Evolutionary conservation across 2,888 invertebrate species (phyloP), one percentile per base, ranked within the genome.

Genomic region (Tachina lurida): DNA sequence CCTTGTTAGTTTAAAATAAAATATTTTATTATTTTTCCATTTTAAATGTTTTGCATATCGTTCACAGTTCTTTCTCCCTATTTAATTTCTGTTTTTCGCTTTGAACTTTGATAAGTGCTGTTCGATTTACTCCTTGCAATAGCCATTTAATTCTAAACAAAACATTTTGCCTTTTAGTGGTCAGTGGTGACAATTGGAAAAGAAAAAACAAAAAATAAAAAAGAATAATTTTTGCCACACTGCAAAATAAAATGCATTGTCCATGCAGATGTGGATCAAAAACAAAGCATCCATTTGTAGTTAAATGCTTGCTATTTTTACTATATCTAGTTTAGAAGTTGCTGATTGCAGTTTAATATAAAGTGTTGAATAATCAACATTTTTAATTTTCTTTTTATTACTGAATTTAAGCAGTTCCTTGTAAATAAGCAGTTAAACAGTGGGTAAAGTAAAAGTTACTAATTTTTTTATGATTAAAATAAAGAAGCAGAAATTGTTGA

Each of bases 141-240:
- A 31, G 12, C 47, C 31, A 10, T 49, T 56, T 71, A 71, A 71
- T 56, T 7, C 70, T 15, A n/a, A n/a, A 9, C 45, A 56, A 71
- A 56, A 58, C 56, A 71, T 56, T 71, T 71, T 45, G 22, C 45
- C 70, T 56, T 56, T 43, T 22, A 56, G 22, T 56, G 9, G 56
- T n/a, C 56, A 4, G 41, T 62, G 43, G 3, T 62, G 10, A 47
- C 45, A 65, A 17, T 15, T 13, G 15, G 9, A 31, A 58, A 58
- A 31, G 4, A 31, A 3, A 31, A 31, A 31, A 4, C 4, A 31
- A 58, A 60, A 8, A 17, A 41, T n/a, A 62, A 62, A 65, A 45
- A 45, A 22, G 3, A 31, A 31, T 39, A 8, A 15, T 15, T 58
- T 58, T 13, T 4, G 13, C 31, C 58, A 58, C 22, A 15, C 19